Evolutionary conservation across 2,113 vertebrate genomes (phyloP), one percentile per base, ranked within the genome.

Genomic region (Apodemus speciosus): DNA sequence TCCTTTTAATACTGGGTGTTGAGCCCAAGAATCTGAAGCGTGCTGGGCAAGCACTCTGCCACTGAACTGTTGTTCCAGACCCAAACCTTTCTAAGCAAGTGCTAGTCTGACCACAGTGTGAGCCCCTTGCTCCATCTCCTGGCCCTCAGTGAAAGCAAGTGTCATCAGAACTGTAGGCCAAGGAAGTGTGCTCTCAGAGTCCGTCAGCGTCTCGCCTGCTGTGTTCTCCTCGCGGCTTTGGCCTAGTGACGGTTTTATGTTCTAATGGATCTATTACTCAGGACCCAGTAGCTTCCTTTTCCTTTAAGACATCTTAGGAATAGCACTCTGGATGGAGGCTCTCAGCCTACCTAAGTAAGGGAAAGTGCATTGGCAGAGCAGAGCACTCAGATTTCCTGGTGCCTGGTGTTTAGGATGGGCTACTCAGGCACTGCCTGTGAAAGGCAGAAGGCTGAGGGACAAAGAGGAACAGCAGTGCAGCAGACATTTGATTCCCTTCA

Each of bases 201-300:
- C 46, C 35, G 0, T n/a, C 80, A 35, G 8, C 72, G 86, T 62
- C 30, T 69, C 64, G 27, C 38, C 90, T 88, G 8, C 90, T 69
- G 10, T 58, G 88, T 30, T 58, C 49, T 85, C 9, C 10, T 64
- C 38, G 62, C 58, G 79, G 88, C 68, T 88, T 46, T 43, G 86
- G 62, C 91, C 83, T 43, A 1, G 43, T 56, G 75, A 8, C 87
- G 72, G 21, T 80, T 87, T 56, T 88, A 60, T 72, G 68, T 43
- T 69, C 76, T 90, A 15, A 25, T 49, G 35, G 64, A 64, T 51
- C 88, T 81, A 76, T 80, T 43, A 40, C 32, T 85, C 60, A 90
- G 90, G 81, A 93, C 23, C n/a, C 68, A 72, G 13, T 87, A 64
- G 69, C 94, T 94, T 93, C 75, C 90, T 95, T 92, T 66, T 79